A percentile compares a stretch with the other conserved stretches of the same genome.
Evolutionary conservation across 2,113 vertebrate species (phyloP).

Genomic region (Cervus canadensis): DNA sequence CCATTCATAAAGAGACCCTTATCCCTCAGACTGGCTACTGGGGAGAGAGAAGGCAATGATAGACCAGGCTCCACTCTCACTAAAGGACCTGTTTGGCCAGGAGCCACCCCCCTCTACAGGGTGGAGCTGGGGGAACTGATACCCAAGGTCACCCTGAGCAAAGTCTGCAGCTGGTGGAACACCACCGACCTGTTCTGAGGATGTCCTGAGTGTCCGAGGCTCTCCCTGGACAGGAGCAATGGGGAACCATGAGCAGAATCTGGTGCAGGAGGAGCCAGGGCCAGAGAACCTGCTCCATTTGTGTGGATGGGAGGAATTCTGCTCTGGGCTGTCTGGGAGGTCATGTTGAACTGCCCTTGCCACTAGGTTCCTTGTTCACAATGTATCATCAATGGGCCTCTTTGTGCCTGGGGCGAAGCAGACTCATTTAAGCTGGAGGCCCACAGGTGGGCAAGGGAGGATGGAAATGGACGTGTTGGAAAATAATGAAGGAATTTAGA

Average conservation of each 20-base stretch:
- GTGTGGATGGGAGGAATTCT: background rate
- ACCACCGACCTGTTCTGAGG: background rate
- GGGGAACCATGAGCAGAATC: background rate
- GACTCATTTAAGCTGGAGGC: background rate
- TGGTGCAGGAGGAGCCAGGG: background rate
- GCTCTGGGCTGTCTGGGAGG: background rate
- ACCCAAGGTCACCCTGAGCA: background rate
- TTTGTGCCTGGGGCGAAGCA: background rate
- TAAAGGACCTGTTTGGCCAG: background rate
- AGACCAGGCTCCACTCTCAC: background rate
- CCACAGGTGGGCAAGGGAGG: background rate
- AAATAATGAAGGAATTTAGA: background rate
- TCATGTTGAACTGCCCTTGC: background rate
- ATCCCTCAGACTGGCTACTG: too few relatives aligned
- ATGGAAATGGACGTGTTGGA: background rate
- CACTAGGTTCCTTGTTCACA: background rate
- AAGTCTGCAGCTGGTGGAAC: background rate
- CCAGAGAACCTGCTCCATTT: background rate
- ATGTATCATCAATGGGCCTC: background rate
- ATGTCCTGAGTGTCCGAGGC: background rate
- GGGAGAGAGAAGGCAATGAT: background rate
- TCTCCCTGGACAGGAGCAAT: background rate
- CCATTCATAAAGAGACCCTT: background rate
- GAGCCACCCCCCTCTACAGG: background rate
- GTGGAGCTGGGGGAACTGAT: background rate